These are phyloP conservation scores for Sebastes vulpes DNA, from an alignment of 2,797 vertebrate genomes.

Conservation along the genomic window DNA sequence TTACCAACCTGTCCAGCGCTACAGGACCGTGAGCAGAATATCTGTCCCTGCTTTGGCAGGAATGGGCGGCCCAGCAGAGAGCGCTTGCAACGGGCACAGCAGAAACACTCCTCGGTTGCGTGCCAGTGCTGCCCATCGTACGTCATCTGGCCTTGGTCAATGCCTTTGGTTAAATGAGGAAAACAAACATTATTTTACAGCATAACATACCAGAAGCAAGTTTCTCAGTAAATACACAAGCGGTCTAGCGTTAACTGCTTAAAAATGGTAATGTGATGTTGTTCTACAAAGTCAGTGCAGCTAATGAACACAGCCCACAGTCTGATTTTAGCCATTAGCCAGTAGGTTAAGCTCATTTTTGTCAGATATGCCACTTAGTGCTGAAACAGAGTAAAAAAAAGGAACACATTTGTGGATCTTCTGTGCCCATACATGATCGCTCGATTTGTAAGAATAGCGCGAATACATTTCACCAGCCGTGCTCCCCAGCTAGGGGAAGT, in stretches of 20 bases:
- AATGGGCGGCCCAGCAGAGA: constrained; percentile 96
- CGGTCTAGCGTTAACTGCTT: not conserved
- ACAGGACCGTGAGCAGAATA: constrained; percentile 97
- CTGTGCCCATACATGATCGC: constrained; percentile 12
- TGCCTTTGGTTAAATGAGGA: constrained; percentile 83
- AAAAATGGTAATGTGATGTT: constrained; percentile 15
- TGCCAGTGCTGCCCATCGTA: constrained; percentile 99
- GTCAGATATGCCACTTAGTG: not conserved
- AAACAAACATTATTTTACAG: not conserved
- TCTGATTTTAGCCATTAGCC: constrained; percentile 18
- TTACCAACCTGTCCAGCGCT: constrained; percentile 89
- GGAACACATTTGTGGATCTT: not conserved
- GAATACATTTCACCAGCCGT: constrained; percentile 42
- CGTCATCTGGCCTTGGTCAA: constrained; percentile 99
- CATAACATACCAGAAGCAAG: not conserved
- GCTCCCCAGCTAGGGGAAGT: constrained; percentile 59
- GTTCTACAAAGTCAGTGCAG: not conserved
- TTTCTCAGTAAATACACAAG: not conserved
- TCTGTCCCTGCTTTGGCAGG: constrained; percentile 97
- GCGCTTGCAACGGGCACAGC: constrained; percentile 96
- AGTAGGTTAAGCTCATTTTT: constrained; percentile 9
- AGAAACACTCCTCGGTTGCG: constrained; percentile 96
- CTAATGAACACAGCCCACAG: not conserved
- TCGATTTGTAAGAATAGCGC: constrained; percentile 14
- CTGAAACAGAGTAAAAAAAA: not conserved